A percentile compares a stretch with the other conserved stretches of the same genome.
Evolutionary conservation across 2,797 vertebrate genomes (phyloP).

Genomic region (Tangara arthus): DNA sequence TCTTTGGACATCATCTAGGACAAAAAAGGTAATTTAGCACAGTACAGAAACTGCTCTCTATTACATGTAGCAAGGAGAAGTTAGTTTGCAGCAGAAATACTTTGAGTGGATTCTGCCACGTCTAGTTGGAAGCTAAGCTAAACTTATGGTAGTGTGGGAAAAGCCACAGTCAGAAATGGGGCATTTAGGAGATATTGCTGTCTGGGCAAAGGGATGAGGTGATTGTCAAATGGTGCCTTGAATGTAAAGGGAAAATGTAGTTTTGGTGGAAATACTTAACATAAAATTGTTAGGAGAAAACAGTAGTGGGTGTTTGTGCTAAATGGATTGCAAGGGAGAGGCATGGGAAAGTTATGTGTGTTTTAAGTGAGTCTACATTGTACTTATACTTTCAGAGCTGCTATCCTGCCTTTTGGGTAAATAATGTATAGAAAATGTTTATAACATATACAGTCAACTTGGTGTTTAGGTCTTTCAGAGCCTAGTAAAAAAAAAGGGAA

Average conservation of each 20-base stretch:
- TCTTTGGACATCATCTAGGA: not conserved
- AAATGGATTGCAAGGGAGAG: not conserved
- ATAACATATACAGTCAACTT: constrained; percentile 31
- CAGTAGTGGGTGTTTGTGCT: not conserved
- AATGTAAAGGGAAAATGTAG: not conserved
- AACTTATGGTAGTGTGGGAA: not conserved
- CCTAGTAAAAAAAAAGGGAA: not conserved
- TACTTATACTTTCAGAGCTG: constrained; percentile 4
- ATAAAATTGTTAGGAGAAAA: not conserved
- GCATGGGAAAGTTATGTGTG: constrained; percentile 3
- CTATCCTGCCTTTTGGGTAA: constrained; percentile 4
- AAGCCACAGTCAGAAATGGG: not conserved
- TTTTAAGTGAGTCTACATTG: not conserved
- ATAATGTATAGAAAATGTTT: constrained; percentile 53
- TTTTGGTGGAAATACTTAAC: not conserved
- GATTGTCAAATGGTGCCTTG: not conserved
- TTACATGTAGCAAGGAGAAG: not conserved
- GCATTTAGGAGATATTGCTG: not conserved
- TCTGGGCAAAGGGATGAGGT: not conserved
- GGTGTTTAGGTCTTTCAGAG: constrained; percentile 34
- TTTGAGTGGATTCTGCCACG: not conserved
- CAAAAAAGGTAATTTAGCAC: not conserved
- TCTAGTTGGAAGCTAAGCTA: not conserved
- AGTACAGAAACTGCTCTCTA: not conserved
- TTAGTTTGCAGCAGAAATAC: not conserved